Evolutionary conservation across 2,888 invertebrate species (phyloP), one percentile per base, ranked within the genome.

Genomic region (Buathra laborator): DNA sequence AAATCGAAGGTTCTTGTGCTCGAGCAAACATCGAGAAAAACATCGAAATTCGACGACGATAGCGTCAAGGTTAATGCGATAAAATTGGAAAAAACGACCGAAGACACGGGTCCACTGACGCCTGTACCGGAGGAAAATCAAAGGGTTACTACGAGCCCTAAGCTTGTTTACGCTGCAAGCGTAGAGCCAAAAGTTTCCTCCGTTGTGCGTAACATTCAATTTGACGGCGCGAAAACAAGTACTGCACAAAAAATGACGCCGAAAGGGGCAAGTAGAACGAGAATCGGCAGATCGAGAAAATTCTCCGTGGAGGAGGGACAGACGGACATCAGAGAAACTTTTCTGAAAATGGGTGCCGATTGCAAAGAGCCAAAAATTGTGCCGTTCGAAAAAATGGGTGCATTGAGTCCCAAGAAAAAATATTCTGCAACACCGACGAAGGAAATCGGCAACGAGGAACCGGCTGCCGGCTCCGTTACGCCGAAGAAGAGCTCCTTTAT

Each of bases 401-500:
- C 87, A 0, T 77, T 93, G n/a, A 93, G 93, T 67, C 93, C 93
- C 1, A 90, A 87, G 29, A 92, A 90, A 72, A 93, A 91, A 70
- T 71, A 29, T 14, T 86, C 84, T 6, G 24, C 19, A 32, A 64
- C 70, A 48, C 16, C 59, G 80, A 72, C 59, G 14, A 89, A 89
- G 29, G n/a, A 86, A 32, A 7, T 74, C 80, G 81, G 77, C 32
- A 81, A 75, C 0, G 85, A 91, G 46, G 72, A 76, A 37, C 66
- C 83, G 0, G 87, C 88, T 3, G 81, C 77, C 24, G 87, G 87
- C 14, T 90, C 87, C 14, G 82, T 88, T 2, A 93, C 92, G 2
- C 92, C 93, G 0, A 94, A 94, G 3, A 95, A 95, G 90, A 92
- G 92, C 1, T 92, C 94, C 64, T 94, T 94, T 83, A 94, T 94